phyloP scores from a whole-genome alignment of 2,797 vertebrate species.

The Epinephelus awoara region DNA sequence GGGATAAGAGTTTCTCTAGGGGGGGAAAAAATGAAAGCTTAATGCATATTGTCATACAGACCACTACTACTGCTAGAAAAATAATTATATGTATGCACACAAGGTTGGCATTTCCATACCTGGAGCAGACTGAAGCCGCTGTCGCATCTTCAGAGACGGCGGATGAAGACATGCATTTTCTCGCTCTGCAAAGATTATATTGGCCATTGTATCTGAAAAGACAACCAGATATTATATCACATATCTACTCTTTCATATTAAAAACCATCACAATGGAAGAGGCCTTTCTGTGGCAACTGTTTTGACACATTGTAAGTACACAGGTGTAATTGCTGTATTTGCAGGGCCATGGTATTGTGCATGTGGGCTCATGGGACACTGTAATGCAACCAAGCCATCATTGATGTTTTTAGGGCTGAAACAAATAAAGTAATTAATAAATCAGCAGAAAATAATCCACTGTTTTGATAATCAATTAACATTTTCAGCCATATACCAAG shows the following conservation, averaged over 20 bases:
- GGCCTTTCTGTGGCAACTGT: neutral
- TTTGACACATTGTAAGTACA: neutral
- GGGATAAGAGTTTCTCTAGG: slow-evolving; percentile 67
- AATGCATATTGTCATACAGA: neutral
- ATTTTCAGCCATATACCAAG: neutral
- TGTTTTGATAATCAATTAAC: neutral
- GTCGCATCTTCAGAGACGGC: slow-evolving; percentile 63
- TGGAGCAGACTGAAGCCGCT: slow-evolving; percentile 77
- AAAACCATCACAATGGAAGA: neutral
- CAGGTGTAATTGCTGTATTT: neutral
- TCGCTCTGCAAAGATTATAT: slow-evolving; percentile 66
- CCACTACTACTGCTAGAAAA: fast-evolving
- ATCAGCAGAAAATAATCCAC: neutral
- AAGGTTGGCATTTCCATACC: slow-evolving; percentile 47
- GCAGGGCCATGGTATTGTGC: neutral
- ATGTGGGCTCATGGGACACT: neutral
- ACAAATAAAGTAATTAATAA: neutral
- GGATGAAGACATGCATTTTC: slow-evolving; percentile 67
- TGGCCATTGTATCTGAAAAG: slow-evolving; percentile 69
- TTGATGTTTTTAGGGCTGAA: neutral
- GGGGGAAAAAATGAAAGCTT: neutral
- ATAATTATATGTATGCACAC: too few relatives aligned
- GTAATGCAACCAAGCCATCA: neutral
- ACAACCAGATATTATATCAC: too few relatives aligned
- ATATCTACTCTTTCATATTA: too few relatives aligned